These are phyloP conservation scores for Periphyllus acericola DNA, from an alignment of 2,888 invertebrate genomes.

Conservation along the genomic window DNA sequence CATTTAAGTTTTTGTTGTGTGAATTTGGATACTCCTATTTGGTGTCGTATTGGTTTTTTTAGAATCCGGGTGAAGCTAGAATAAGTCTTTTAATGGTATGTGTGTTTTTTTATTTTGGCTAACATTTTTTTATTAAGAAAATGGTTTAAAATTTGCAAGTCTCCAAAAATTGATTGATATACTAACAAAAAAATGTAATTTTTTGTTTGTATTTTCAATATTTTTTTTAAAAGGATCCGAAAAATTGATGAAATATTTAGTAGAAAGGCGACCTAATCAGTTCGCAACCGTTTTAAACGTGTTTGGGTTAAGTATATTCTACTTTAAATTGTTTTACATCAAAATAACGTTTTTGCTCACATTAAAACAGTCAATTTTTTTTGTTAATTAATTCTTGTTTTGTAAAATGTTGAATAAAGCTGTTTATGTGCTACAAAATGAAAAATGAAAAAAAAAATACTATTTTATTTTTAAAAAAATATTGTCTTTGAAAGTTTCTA, in stretches of 20 bases:
- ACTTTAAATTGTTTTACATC: too few species aligned
- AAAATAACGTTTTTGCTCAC: too few species aligned
- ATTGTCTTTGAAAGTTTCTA: not conserved
- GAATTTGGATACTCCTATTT: conserved; percentile 19
- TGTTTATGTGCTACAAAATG: too few species aligned
- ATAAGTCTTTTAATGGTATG: not conserved
- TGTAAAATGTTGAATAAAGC: too few species aligned
- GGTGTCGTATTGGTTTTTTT: conserved; percentile 22
- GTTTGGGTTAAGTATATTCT: too few species aligned
- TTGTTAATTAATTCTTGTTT: too few species aligned
- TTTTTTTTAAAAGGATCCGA: too few species aligned
- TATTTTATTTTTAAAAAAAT: not conserved
- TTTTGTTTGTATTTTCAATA: not conserved
- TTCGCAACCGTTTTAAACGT: too few species aligned
- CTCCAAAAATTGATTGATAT: not conserved
- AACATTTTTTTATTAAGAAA: not conserved
- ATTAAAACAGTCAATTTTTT: too few species aligned
- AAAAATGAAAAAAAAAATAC: too few species aligned
- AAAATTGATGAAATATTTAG: too few species aligned
- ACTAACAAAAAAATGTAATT: not conserved
- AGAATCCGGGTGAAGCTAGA: not conserved
- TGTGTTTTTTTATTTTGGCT: not conserved
- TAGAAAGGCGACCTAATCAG: too few species aligned
- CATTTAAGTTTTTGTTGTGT: conserved; percentile 9
- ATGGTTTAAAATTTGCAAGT: not conserved